Evolutionary conservation across 30 jellyfish, hydroid and myxozoan species (phyloP), one percentile per base, ranked within the genome.

Genomic region (Turritopsis dohrnii): DNA sequence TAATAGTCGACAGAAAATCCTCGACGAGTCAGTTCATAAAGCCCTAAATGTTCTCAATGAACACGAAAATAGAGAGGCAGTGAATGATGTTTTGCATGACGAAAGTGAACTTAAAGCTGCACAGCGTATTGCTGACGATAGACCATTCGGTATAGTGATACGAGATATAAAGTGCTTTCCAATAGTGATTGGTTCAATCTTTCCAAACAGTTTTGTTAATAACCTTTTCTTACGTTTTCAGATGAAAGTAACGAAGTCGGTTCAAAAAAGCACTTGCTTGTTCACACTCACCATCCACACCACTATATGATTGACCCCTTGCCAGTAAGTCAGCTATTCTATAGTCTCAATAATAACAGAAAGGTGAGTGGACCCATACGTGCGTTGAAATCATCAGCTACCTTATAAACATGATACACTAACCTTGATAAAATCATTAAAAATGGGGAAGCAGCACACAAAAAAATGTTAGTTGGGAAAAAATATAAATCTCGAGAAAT

Each of bases 61-160:
- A 53, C 52, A 80, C 52, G 87, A 80, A 65, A 54, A 65, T 1
- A 28, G 71, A 65, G 81, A 52, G 66, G 87, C 87, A 25, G 80
- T 69, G 18, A 26, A 80, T 52, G 87, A 80, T 41, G 84, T 54
- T 26, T 65, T 80, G 60, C 54, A 80, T 8, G 87, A 80, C 52
- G 81, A 54, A 25, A 53, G 71, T 28, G 76, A 52, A 26, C 53
- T 80, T 1, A 80, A 65, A 52, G 53, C 71, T 24, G 87, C 87
- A 16, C 87, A 80, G 66, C 29, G 66, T 65, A 80, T 80, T 26
- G 87, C 87, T 5, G 87, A 80, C 66, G 80, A 65, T 65, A 52
- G 60, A 21, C 87, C 87, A 22, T 80, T 30, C 22, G 80, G 53
- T 31, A 65, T 20, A 0, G 18, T 76, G 1, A 1, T 30, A 31